Evolutionary conservation across 2,797 vertebrate species (phyloP).

Genomic region (Tenualosa ilisha): DNA sequence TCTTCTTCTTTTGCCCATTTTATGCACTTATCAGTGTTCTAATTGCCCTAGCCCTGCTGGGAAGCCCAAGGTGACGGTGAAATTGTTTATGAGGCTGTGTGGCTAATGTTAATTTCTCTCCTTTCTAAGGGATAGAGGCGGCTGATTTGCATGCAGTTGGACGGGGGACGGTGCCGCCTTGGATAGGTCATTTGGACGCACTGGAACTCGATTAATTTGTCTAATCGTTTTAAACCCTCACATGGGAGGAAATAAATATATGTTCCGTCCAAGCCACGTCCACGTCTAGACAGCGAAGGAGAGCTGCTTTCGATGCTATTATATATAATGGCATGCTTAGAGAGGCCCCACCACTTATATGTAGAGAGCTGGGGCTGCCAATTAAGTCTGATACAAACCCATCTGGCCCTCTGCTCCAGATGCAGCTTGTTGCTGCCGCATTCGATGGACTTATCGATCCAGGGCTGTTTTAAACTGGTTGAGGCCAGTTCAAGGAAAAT

Average conservation of each 20-base stretch:
- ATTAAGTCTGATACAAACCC: not conserved
- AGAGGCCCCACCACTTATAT: slow-evolving; percentile 24
- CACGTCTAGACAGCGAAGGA: not conserved
- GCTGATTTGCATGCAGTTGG: slow-evolving; percentile 68
- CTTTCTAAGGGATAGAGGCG: slow-evolving; percentile 41
- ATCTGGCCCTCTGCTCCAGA: not conserved
- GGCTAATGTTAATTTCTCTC: slow-evolving; percentile 59
- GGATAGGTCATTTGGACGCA: slow-evolving; percentile 73
- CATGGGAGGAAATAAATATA: slow-evolving; percentile 56
- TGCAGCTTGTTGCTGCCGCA: not conserved
- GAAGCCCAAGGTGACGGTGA: slow-evolving; percentile 70
- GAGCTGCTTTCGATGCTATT: not conserved
- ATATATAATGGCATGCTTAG: not conserved
- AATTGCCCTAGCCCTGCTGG: slow-evolving; percentile 69
- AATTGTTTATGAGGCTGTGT: slow-evolving; percentile 61
- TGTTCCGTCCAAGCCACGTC: slow-evolving; percentile 23
- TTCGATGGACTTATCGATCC: not conserved
- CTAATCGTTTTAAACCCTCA: slow-evolving; percentile 68
- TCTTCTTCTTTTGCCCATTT: not conserved
- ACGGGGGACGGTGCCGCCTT: slow-evolving; percentile 51
- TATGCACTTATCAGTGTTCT: slow-evolving; percentile 50
- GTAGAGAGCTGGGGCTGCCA: not conserved
- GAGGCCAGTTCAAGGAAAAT: not conserved
- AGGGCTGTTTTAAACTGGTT: not conserved
- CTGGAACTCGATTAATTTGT: slow-evolving; percentile 73